Percentiles rank a stretch among this genome's conserved stretches.
phyloP scores from a whole-genome alignment of 1,140 invertebrate species.

The Hermetia illucens region DNA sequence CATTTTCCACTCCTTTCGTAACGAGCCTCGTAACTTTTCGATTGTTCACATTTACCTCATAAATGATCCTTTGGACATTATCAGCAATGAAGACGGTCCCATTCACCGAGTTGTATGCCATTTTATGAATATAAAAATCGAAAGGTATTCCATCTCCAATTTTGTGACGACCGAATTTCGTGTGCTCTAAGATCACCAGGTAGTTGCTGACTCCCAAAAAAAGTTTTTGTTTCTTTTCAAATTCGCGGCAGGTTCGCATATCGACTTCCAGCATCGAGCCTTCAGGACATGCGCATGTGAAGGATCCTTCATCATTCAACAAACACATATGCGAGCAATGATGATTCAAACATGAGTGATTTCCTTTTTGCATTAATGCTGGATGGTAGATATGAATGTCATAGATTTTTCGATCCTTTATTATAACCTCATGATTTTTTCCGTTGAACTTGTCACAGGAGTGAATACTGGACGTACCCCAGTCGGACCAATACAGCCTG shows the following conservation, averaged over 20 bases:
- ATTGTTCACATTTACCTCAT: conserved; percentile 28
- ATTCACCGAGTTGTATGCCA: conserved; percentile 30
- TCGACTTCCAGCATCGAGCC: conserved; percentile 42
- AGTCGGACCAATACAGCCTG: conserved; percentile 76
- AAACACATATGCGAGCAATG: conserved; percentile 72
- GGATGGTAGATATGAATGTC: conserved; percentile 56
- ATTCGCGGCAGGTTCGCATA: conserved; percentile 36
- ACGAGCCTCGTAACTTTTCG: conserved; percentile 27
- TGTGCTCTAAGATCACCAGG: conserved; percentile 33
- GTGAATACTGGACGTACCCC: conserved; percentile 46
- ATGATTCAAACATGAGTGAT: conserved; percentile 52
- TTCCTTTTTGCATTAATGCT: conserved; percentile 33
- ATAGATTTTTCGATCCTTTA: conserved; percentile 38
- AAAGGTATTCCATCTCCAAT: conserved; percentile 19
- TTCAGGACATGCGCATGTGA: conserved; percentile 64
- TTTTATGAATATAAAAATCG: conserved; percentile 29
- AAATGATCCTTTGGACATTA: conserved; percentile 31
- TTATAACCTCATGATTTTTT: conserved; percentile 38
- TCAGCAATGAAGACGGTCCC: conserved; percentile 39
- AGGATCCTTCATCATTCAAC: conserved; percentile 41
- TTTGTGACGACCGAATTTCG: conserved; percentile 32
- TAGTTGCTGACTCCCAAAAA: conserved; percentile 26
- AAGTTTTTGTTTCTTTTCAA: conserved; percentile 28
- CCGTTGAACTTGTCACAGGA: conserved; percentile 53
- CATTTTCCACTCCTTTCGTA: conserved; percentile 32